phyloP scores from a whole-genome alignment of 2,797 vertebrate species.

The Gobio occitaniae region DNA sequence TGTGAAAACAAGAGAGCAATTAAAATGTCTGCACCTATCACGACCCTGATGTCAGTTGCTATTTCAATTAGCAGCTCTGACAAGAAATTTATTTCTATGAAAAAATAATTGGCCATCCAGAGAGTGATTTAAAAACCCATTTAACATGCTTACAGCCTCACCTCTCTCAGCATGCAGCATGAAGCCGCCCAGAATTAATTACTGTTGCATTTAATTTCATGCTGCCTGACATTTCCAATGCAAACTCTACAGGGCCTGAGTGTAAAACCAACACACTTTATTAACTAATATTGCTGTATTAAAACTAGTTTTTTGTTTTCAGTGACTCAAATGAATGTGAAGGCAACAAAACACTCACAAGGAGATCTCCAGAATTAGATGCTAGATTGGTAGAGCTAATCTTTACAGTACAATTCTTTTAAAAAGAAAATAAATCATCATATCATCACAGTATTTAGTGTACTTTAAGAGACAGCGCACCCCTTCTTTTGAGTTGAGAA shows the following conservation, averaged over 20 bases:
- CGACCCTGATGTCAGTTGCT: conserved; percentile 49
- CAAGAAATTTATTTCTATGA: conserved; percentile 62
- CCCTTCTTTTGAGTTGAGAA: not conserved
- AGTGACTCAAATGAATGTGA: not conserved
- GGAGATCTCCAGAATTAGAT: not conserved
- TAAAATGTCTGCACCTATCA: conserved; percentile 59
- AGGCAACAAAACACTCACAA: conserved; percentile 10
- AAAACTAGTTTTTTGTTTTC: conserved; percentile 8
- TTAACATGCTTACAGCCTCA: conserved; percentile 54
- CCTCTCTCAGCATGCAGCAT: conserved; percentile 46
- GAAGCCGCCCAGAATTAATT: conserved; percentile 55
- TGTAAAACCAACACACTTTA: conserved; percentile 38
- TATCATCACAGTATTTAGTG: not conserved
- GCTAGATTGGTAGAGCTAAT: not conserved
- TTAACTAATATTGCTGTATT: conserved; percentile 40
- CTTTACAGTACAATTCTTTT: not conserved
- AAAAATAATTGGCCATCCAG: conserved; percentile 62
- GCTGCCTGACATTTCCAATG: conserved; percentile 50
- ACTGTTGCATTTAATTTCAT: conserved; percentile 59
- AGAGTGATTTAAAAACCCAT: conserved; percentile 62
- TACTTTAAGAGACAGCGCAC: not conserved
- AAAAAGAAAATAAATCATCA: not conserved
- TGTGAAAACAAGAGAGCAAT: conserved; percentile 59
- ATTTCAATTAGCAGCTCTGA: conserved; percentile 58
- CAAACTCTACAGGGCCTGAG: conserved; percentile 33